Evolutionary conservation across 2,113 vertebrate species (phyloP).

Genomic region (Cervus canadensis): DNA sequence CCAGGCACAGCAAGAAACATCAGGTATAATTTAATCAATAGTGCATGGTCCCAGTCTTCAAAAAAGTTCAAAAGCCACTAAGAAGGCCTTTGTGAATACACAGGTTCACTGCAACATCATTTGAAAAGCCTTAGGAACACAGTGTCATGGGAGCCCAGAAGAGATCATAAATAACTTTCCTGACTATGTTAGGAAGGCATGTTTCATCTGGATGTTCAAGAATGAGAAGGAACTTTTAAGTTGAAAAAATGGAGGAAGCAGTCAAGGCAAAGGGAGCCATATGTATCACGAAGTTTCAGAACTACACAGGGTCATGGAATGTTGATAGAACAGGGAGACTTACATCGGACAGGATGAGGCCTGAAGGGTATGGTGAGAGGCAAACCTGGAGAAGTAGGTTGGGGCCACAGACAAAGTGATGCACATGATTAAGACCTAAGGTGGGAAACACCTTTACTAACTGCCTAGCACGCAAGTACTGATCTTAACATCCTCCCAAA

Average conservation of each 20-base stretch:
- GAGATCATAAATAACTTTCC: neutral
- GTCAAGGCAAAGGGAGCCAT: neutral
- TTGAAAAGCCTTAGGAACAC: neutral
- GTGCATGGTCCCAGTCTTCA: neutral
- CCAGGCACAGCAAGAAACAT: fast-evolving
- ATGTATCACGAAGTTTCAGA: neutral
- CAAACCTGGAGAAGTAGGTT: neutral
- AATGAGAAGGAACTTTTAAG: neutral
- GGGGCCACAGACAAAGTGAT: neutral
- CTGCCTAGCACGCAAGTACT: neutral
- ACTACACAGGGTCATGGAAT: neutral
- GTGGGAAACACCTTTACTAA: neutral
- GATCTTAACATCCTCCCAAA: neutral
- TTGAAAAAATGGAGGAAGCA: neutral
- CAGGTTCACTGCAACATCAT: neutral
- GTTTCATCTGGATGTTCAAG: neutral
- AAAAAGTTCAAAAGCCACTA: neutral
- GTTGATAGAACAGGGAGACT: neutral
- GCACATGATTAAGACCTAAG: neutral
- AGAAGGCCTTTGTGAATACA: neutral
- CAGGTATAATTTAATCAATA: neutral
- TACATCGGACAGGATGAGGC: neutral
- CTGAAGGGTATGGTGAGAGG: neutral
- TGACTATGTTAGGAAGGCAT: neutral
- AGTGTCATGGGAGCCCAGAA: neutral